Percentiles rank a stretch among this genome's conserved stretches.
phyloP scores from a whole-genome alignment of 2,888 invertebrate species.

The Hybos culiciformis region DNA sequence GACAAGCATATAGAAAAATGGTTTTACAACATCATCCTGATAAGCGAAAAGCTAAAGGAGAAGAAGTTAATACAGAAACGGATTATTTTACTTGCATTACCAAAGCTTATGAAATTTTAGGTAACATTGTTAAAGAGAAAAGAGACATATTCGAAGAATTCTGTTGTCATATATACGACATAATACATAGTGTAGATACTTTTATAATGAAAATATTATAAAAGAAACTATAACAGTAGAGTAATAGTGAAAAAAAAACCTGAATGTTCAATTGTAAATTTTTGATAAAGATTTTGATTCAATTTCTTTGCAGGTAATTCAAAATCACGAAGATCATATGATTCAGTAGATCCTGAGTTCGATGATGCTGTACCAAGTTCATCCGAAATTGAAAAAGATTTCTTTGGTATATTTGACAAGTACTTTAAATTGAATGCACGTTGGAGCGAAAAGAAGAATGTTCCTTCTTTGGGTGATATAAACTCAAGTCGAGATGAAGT shows the following conservation, averaged over 20 bases:
- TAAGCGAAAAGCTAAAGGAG: constrained; percentile 83
- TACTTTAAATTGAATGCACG: constrained; percentile 66
- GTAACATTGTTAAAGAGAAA: constrained; percentile 40
- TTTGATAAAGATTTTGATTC: too few species aligned
- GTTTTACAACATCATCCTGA: constrained; percentile 96
- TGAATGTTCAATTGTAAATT: too few species aligned
- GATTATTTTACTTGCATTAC: constrained; percentile 99
- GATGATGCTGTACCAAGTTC: constrained; percentile 74
- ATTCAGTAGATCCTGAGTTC: constrained; percentile 91
- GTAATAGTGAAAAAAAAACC: too few species aligned
- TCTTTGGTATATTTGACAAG: constrained; percentile 52
- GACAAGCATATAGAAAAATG: constrained; percentile 80
- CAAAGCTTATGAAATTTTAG: constrained; percentile 84
- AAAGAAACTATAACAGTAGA: too few species aligned
- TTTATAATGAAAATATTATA: too few species aligned
- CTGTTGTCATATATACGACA: background rate
- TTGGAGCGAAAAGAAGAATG: constrained; percentile 82
- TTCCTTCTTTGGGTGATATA: constrained; percentile 67
- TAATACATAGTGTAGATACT: too few species aligned
- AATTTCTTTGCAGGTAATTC: constrained; percentile 50
- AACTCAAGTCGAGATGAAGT: constrained; percentile 70
- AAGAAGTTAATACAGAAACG: constrained; percentile 75
- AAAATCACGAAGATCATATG: constrained; percentile 74
- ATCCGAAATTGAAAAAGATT: constrained; percentile 64
- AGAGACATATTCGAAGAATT: background rate